phyloP scores from a whole-genome alignment of 1,140 invertebrate species.

The Halesus radiatus region DNA sequence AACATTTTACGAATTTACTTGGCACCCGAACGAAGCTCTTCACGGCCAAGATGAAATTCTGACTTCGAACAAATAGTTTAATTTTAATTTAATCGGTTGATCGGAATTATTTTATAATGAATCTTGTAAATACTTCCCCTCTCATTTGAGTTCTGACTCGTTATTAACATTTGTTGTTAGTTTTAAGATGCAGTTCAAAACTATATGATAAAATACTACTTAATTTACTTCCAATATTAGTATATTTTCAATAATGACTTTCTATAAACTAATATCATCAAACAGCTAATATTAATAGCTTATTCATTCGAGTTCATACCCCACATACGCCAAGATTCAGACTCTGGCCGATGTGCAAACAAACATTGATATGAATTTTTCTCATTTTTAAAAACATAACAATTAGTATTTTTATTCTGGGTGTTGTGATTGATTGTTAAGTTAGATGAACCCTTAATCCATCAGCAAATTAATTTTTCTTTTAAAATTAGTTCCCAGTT shows the following conservation, averaged over 20 bases:
- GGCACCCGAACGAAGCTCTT: neutral
- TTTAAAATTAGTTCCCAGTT: too few relatives aligned
- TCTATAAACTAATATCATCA: neutral
- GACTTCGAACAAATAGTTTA: conserved; percentile 18
- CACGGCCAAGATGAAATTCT: neutral
- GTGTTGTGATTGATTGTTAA: too few relatives aligned
- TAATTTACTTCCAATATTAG: neutral
- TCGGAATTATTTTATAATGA: conserved; percentile 34
- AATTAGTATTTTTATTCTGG: too few relatives aligned
- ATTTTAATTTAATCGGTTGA: conserved; percentile 5
- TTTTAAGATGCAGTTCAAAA: conserved; percentile 33
- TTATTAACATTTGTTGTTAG: conserved; percentile 34
- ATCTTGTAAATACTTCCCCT: conserved; percentile 31
- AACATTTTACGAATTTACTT: conserved; percentile 30
- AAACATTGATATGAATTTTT: too few relatives aligned
- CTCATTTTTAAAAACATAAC: too few relatives aligned
- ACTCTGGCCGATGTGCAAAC: too few relatives aligned
- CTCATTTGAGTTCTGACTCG: conserved; percentile 21
- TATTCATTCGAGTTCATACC: too few relatives aligned
- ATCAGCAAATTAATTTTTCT: too few relatives aligned
- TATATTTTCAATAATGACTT: neutral
- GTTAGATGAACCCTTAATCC: too few relatives aligned
- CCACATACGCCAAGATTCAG: too few relatives aligned
- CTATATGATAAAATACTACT: neutral
- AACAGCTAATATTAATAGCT: neutral